phyloP scores from a whole-genome alignment of 1,140 invertebrate genomes.

The Cydia strobilella region DNA sequence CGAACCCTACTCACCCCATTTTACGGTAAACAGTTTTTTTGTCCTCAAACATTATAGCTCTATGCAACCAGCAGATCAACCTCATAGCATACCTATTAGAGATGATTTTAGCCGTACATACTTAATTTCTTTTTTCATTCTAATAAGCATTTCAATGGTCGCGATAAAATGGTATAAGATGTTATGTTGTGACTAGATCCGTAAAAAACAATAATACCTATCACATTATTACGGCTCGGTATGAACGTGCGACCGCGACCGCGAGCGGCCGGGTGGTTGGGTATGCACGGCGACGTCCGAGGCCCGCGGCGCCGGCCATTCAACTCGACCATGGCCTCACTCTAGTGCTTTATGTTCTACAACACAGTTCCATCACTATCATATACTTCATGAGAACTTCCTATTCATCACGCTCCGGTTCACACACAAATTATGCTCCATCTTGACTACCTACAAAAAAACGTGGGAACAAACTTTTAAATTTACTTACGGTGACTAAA shows the following conservation, averaged over 20 bases:
- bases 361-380: slow-evolving; percentile 43
- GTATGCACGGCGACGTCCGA: slow-evolving; percentile 57
- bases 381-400: slow-evolving; percentile 19
- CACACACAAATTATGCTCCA: slow-evolving; percentile 46
- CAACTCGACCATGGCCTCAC: slow-evolving; percentile 66
- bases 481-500: slow-evolving; percentile 22
- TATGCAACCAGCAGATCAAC: background rate
- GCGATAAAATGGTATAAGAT: background rate
- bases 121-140: background rate
- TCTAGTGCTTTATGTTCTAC: slow-evolving; percentile 47
- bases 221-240: slow-evolving; percentile 71
- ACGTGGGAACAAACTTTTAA: slow-evolving; percentile 37
- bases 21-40: background rate
- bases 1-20: no score
- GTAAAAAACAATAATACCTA: slow-evolving; percentile 42
- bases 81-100: no score
- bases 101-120: no score
- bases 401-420: slow-evolving; percentile 41
- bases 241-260: slow-evolving; percentile 57
- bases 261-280: slow-evolving; percentile 41
- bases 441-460: slow-evolving; percentile 41
- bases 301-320: slow-evolving; percentile 60
- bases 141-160: slow-evolving; percentile 1
- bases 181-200: background rate
- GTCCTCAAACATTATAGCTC: background rate